Evolutionary conservation across 2,797 vertebrate genomes (phyloP).

Genomic region (Onychomys torridus): DNA sequence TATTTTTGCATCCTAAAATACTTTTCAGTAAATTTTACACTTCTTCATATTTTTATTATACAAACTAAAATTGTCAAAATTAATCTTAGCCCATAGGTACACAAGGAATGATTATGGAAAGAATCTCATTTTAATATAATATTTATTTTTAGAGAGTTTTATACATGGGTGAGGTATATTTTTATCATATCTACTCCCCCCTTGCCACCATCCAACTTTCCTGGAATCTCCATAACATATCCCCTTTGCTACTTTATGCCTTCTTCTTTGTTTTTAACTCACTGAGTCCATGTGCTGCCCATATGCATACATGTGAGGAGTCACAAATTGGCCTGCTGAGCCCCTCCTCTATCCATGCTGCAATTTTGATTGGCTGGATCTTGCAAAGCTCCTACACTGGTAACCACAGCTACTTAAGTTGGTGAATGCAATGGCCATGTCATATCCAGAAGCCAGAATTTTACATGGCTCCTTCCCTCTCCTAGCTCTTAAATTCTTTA

Average conservation of each 20-base stretch:
- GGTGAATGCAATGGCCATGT: background rate
- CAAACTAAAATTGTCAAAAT: slow-evolving; percentile 14
- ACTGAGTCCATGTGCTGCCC: background rate
- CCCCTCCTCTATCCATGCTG: background rate
- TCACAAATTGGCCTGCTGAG: no score
- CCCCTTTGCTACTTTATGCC: background rate
- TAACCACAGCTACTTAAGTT: background rate
- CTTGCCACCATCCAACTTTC: background rate
- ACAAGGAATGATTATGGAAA: background rate
- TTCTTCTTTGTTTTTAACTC: background rate
- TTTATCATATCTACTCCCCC: background rate
- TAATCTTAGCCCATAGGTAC: background rate
- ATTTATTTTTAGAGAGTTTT: background rate
- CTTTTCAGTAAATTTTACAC: background rate
- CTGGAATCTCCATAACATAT: background rate
- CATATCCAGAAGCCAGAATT: background rate
- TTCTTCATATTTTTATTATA: background rate
- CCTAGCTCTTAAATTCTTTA: background rate
- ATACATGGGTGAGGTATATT: background rate
- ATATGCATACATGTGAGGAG: no score
- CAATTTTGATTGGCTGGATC: no score
- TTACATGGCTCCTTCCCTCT: background rate
- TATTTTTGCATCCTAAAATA: slow-evolving; percentile 20
- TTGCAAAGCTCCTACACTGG: background rate
- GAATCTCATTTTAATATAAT: background rate